Evolutionary conservation across 1,140 invertebrate genomes (phyloP), one percentile per base, ranked within the genome.

Genomic region (Alviniconcha marisindica): DNA sequence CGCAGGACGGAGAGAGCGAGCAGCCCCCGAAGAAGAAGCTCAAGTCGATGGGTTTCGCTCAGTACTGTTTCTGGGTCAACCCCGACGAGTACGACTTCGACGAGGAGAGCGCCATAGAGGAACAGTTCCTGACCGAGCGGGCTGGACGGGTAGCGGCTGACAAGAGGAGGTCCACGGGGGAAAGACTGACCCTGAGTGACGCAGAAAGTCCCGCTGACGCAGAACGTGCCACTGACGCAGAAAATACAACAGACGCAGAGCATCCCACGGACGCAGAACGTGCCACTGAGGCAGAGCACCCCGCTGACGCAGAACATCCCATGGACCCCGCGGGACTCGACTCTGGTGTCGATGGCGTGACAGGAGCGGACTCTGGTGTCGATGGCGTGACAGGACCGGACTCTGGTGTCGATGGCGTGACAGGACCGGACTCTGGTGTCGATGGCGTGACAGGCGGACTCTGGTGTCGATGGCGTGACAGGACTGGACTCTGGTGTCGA

Each of bases 61-160:
- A 73, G 31, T 73, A 73, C 69, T 73, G 69, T 36, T 73, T 73
- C 38, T 73, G 69, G 69, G 69, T 73, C 24, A 24, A 73, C 69
- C 69, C 69, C 18, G 33, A 36, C 18, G 69, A 73, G 15, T 73
- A 40, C 38, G 69, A 73, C 69, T 73, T 73, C 36, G 69, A 73
- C 38, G 69, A 73, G 36, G 69, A 73, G 18, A 33, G 21, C 31
- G 69, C 69, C 10, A 7, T 73, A 7, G 69, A 14, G 2, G 21
- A 63, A 63, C 21, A 63, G 24, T 12, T 24, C 21, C 10, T 63
- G 21, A 24, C 21, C 5, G 60, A n/a, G 60, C 28, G 7, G 24
- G 60, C 21, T n/a, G 60, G 28, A n/a, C 4, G 7, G 24, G 21
- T 31, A n/a, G 60, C 60, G 7, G 60, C 60, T n/a, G 60, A 24